Conservation (phyloP, 2,888 invertebrate species). For the Megaustenia siamemsis region DNA sequence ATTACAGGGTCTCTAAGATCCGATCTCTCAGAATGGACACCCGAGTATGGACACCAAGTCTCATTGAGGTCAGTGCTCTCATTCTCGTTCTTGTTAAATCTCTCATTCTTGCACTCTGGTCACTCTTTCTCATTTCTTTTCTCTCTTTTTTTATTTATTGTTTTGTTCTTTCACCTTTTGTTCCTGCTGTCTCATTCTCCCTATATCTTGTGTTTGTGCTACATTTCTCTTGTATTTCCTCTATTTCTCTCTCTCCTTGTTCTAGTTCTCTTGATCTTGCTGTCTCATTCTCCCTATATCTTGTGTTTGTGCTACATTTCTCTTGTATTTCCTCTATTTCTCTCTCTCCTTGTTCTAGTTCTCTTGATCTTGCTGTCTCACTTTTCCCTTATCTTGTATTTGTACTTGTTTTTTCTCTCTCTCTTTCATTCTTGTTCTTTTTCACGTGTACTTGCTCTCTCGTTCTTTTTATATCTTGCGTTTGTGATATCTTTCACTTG, state of each 20-base stretch:
- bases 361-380: not conserved
- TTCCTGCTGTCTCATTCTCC: not conserved
- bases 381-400: not conserved
- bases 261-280: not conserved
- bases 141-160: too few relatives aligned
- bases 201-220: too few relatives aligned
- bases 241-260: not conserved
- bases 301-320: not conserved
- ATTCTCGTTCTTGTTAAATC: too few relatives aligned
- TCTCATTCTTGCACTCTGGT: too few relatives aligned
- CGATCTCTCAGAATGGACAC: slow-evolving; percentile 86
- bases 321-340: not conserved
- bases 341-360: not conserved
- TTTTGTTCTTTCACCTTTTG: not conserved
- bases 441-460: not conserved
- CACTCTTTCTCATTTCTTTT: not conserved
- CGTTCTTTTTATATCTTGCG: not conserved
- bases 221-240: too few relatives aligned
- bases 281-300: not conserved
- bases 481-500: not conserved
- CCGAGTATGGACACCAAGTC: slow-evolving; percentile 76
- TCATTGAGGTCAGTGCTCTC: slow-evolving; percentile 52
- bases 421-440: not conserved
- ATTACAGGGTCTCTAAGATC: slow-evolving; percentile 94
- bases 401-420: not conserved